Conservation (phyloP, 2,888 invertebrate species). For the Eupelmus urozonus region DNA sequence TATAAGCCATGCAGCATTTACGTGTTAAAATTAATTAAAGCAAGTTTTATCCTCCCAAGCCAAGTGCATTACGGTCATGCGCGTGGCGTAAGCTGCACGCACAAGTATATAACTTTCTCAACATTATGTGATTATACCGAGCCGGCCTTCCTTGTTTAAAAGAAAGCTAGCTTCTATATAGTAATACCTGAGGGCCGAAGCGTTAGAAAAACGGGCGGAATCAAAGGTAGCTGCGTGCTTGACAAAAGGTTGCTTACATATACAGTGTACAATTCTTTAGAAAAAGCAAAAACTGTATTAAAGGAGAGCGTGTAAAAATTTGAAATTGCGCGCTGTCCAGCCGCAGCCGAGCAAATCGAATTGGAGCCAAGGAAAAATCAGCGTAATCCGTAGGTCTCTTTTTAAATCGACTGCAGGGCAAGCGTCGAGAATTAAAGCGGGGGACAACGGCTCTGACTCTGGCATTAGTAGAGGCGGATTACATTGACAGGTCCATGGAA, state of each 20-base stretch:
- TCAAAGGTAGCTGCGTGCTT: no score
- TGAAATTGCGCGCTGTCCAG: background rate
- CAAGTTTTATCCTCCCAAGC: no score
- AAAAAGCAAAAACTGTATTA: background rate
- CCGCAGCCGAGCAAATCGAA: constrained; percentile 33
- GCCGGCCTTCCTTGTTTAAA: no score
- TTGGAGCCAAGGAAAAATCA: constrained; percentile 24
- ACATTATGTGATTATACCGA: no score
- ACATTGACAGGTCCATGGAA: constrained; percentile 40
- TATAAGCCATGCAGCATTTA: no score
- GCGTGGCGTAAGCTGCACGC: no score
- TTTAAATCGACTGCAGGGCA: constrained; percentile 41
- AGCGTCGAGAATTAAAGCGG: constrained; percentile 61
- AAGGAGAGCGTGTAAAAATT: constrained; percentile 20
- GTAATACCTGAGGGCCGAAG: no score
- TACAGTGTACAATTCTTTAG: background rate
- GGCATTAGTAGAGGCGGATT: constrained; percentile 64
- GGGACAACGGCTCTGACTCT: constrained; percentile 55
- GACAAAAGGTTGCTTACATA: background rate
- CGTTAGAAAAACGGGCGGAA: no score
- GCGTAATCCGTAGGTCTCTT: constrained; percentile 34
- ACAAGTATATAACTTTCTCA: no score
- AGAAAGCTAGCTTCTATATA: no score
- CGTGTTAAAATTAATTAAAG: no score
- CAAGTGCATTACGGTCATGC: no score